These are phyloP conservation scores for Andinoacara biseriatus DNA, from an alignment of 2,113 vertebrate species.

Conservation along the genomic window DNA sequence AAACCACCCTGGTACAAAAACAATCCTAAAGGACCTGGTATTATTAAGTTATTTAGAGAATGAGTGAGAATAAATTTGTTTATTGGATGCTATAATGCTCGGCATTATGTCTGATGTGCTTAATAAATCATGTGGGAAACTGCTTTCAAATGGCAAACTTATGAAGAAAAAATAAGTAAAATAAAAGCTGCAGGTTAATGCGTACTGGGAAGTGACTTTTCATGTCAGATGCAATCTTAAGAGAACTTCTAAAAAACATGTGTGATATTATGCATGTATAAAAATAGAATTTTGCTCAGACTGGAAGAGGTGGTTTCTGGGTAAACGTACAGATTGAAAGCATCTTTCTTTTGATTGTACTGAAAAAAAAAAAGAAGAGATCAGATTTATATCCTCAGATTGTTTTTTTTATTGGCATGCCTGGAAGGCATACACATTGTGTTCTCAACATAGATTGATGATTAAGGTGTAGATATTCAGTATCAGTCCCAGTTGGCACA, in stretches of 20 bases:
- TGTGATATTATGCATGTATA: background rate
- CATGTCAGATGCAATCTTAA: background rate
- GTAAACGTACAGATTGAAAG: background rate
- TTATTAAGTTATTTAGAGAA: background rate
- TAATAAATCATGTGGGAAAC: background rate
- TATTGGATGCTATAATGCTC: background rate
- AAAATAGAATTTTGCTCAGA: conserved; percentile 2
- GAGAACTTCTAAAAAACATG: background rate
- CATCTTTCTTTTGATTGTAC: background rate
- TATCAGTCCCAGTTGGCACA: background rate
- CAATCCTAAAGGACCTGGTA: background rate
- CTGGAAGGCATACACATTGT: conserved; percentile 1
- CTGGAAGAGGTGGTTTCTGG: background rate
- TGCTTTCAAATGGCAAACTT: background rate
- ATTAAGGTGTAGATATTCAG: background rate
- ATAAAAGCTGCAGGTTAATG: background rate
- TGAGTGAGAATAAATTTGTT: background rate
- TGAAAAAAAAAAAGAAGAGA: background rate
- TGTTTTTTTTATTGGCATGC: background rate
- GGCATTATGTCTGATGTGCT: background rate
- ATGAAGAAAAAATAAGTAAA: background rate
- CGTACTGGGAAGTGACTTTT: background rate
- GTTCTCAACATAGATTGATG: background rate
- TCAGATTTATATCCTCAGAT: background rate
- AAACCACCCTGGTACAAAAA: conserved; percentile 12